Conservation (phyloP, 2,113 vertebrate species). For the Oryzias celebensis region DNA sequence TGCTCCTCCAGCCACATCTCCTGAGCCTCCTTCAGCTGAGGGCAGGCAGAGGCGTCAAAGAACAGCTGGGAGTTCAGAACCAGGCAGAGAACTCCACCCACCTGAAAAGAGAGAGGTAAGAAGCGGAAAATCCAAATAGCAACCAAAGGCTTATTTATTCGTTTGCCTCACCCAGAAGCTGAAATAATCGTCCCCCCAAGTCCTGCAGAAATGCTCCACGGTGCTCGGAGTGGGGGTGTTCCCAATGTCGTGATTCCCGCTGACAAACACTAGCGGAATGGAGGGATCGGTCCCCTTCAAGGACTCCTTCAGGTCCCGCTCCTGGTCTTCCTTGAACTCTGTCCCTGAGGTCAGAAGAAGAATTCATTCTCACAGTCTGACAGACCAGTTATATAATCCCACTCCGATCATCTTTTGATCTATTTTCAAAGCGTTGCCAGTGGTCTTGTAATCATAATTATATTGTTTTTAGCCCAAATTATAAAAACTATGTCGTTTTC, state of each 20-base stretch:
- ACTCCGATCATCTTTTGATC: too few species aligned
- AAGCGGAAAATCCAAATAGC: background rate
- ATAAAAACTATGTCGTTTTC: too few species aligned
- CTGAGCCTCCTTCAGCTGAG: constrained; percentile 82
- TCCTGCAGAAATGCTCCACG: constrained; percentile 79
- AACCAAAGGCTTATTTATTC: background rate
- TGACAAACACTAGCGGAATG: constrained; percentile 91
- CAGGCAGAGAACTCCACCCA: constrained; percentile 90
- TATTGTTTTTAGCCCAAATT: too few species aligned
- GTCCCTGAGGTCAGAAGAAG: constrained; percentile 66
- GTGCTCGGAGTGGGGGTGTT: constrained; percentile 84
- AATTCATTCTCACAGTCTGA: background rate
- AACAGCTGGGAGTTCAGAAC: constrained; percentile 95
- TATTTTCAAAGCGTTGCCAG: too few species aligned
- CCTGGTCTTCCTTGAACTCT: constrained; percentile 83
- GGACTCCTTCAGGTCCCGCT: constrained; percentile 83
- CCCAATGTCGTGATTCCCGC: constrained; percentile 94
- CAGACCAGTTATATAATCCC: background rate
- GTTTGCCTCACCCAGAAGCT: constrained; percentile 85
- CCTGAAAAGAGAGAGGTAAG: constrained; percentile 40
- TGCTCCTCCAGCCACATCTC: constrained; percentile 88
- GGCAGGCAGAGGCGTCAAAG: constrained; percentile 83
- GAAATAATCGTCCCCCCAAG: constrained; percentile 96
- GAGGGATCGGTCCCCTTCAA: constrained; percentile 76
- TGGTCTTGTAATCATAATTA: too few species aligned